These are phyloP conservation scores for Periophthalmodon schlosseri DNA, from an alignment of 2,113 vertebrate species.

Conservation along the genomic window DNA sequence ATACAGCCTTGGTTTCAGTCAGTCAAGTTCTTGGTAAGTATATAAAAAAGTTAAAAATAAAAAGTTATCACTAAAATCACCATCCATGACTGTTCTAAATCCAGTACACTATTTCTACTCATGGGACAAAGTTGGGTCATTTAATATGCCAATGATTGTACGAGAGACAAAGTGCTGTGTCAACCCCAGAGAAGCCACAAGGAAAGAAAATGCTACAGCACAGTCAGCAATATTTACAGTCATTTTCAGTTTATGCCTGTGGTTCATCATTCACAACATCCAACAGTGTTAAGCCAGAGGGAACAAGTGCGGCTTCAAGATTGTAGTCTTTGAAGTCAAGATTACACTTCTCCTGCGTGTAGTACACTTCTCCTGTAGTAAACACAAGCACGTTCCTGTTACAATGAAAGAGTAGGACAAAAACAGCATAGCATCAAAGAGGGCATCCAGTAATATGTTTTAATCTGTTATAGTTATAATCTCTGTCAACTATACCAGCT, in stretches of 20 bases:
- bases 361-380: constrained; percentile 27
- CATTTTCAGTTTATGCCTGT: background rate
- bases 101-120: too few species aligned
- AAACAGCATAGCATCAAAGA: background rate
- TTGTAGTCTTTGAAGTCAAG: constrained; percentile 17
- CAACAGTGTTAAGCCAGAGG: background rate
- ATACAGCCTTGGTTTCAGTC: background rate
- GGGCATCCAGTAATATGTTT: background rate
- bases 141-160: background rate
- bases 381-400: background rate
- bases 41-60: too few species aligned
- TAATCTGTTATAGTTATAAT: background rate
- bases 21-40: background rate
- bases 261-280: background rate
- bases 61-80: too few species aligned
- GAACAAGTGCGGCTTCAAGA: background rate
- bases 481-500: too few species aligned
- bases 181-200: background rate
- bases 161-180: background rate
- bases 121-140: background rate
- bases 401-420: background rate
- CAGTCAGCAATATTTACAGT: background rate
- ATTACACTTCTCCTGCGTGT: constrained; percentile 38
- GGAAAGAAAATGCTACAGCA: background rate
- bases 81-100: too few species aligned